phyloP scores from a whole-genome alignment of 2,888 invertebrate species.

The Orthosia gothica region DNA sequence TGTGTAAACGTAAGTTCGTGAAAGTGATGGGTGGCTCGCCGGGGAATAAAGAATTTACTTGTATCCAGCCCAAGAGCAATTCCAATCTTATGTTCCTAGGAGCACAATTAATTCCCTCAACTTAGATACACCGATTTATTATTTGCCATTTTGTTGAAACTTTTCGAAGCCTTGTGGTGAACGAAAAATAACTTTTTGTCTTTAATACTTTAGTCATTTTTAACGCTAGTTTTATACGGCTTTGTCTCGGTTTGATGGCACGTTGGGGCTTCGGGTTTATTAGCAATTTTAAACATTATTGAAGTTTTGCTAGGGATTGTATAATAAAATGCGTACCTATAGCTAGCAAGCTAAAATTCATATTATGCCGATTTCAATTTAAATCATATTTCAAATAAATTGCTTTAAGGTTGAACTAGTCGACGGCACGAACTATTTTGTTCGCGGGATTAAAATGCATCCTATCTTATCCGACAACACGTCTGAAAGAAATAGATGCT shows the following conservation, averaged over 20 bases:
- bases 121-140: conserved; percentile 73
- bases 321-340: no score
- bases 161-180: conserved; percentile 47
- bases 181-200: conserved; percentile 36
- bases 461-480: no score
- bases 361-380: no score
- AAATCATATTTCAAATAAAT: no score
- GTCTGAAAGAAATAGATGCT: no score
- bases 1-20: conserved; percentile 48
- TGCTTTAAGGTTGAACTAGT: no score
- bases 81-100: conserved; percentile 68
- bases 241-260: conserved; percentile 1
- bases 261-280: background rate
- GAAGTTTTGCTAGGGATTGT: background rate
- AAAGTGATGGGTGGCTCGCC: conserved; percentile 62
- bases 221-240: conserved; percentile 11
- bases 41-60: conserved; percentile 66
- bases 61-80: conserved; percentile 64
- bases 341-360: no score
- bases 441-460: no score
- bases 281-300: background rate
- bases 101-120: conserved; percentile 73
- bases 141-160: conserved; percentile 67
- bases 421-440: no score
- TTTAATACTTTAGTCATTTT: conserved; percentile 25